Evolutionary conservation across 92 coral and sea anemone genomes (phyloP), one percentile per base, ranked within the genome.

Genomic region (Plumapathes pennacea): DNA sequence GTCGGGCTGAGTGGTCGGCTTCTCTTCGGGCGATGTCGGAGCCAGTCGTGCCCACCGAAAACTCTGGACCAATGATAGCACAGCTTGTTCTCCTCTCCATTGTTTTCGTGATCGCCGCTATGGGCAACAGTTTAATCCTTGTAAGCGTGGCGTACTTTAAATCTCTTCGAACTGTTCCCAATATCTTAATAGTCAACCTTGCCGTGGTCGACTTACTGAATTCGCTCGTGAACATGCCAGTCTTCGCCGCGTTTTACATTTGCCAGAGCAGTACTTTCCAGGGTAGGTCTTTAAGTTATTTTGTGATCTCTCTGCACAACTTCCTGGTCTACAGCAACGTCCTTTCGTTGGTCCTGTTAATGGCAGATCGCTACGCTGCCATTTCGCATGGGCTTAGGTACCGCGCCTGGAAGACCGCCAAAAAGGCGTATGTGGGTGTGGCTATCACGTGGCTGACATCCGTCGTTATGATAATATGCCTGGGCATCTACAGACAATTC

Each of bases 311-410:
- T 1, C 46, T 62, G 3, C 36, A 62, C 27, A 46, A 48, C 45
- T 46, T 23, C 57, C 34, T 46, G 32, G 2, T 46, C 10, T 62
- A 14, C 40, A 13, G 47, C 18, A 62, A 34, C 22, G 45, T 62
- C 18, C 50, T 48, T 3, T 19, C 58, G 5, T 36, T 62, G 4
- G 13, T 62, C 14, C 46, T 17, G 3, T 46, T 62, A 2, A 47
- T 62, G 70, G 20, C 54, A 2, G 70, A 62, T 33, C 70, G 70
- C 0, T 62, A 46, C 3, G 70, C 46, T n/a, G 70, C 70, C 0
- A 33, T 62, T 23, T 26, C 18, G 30, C 50, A 23, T 28, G 38
- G 38, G 43, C 15, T 47, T 0, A 46, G 58, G 0, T 62, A 62
- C 32, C 70, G 50, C 7, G 14, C 38, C 0, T 62, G 57, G 58